phyloP scores from a whole-genome alignment of 2,113 vertebrate species.

The Colistium nudipinnis region DNA sequence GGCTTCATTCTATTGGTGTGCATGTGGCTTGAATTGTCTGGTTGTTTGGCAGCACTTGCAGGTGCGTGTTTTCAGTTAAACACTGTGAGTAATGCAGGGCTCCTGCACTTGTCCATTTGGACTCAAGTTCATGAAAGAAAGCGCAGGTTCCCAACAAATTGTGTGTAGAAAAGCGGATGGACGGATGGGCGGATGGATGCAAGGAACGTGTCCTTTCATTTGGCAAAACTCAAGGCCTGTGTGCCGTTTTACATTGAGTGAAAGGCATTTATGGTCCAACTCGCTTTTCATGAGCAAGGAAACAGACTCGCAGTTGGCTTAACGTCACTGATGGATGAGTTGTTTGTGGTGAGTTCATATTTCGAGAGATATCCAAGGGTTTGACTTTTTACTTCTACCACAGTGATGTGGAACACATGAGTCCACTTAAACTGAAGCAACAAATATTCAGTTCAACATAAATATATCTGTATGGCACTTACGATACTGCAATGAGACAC shows the following conservation, averaged over 20 bases:
- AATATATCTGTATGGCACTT: no score
- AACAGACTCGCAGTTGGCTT: constrained; percentile 26
- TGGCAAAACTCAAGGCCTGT: constrained; percentile 25
- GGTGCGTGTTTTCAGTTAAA: constrained; percentile 54
- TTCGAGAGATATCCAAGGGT: constrained; percentile 9
- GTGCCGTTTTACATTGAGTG: constrained; percentile 6
- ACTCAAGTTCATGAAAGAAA: neutral
- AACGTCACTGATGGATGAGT: neutral
- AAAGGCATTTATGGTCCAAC: constrained; percentile 11
- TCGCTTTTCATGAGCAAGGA: constrained; percentile 34
- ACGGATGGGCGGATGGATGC: no score
- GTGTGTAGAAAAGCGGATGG: neutral
- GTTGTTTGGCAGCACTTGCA: constrained; percentile 53
- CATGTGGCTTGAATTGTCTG: constrained; percentile 68
- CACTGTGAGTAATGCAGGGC: constrained; percentile 25
- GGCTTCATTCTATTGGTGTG: constrained; percentile 31
- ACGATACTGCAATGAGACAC: no score
- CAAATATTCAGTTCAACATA: neutral
- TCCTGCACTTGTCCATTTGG: constrained; percentile 32
- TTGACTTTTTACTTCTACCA: constrained; percentile 13
- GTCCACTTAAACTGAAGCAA: neutral
- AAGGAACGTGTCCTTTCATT: constrained; percentile 46
- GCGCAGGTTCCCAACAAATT: neutral
- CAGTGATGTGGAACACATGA: constrained; percentile 1
- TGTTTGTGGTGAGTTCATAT: constrained; percentile 12